Base-by-base conservation (phyloP, 2,113 vertebrate genomes). In the Origma solitaria region DNA sequence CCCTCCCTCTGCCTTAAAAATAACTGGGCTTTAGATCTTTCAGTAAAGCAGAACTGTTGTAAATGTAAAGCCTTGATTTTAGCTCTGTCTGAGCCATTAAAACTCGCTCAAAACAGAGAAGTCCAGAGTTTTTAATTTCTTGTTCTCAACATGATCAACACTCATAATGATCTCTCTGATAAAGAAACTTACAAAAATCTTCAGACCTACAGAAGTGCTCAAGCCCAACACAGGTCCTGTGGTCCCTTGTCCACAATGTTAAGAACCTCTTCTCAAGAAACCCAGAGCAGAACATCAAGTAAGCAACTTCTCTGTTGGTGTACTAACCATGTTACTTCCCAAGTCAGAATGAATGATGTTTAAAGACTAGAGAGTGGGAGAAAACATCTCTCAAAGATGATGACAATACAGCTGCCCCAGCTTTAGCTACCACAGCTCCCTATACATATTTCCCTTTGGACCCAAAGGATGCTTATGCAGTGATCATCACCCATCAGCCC, bases 161-260 rank as follows among this genome's bases (percentile, higher is more conserved):
- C 13, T 50, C 64, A 49, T 5, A 72, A 76, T 4, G 3, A 84
- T 28, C 22, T 56, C 76, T 79, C 47, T 54, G n/a, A 85, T 16
- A 86, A 47, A 78, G 13, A 89, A 72, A 49, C 4, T 31, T 23
- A 65, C 80, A 45, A 51, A 86, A 37, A 33, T 31, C 49, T 93
- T 62, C 4, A 3, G 38, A 84, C 23, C 24, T n/a, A 37, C 38
- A 51, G 42, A 92, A 42, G 6, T 25, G 9, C n/a, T 79, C 19
- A 49, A 68, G 51, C 15, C 31, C 31, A 66, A 65, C 31, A 20
- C 0, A 8, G 49, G 13, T 30, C 33, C 65, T 62, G 1, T 4
- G 6, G 11, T 61, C 9, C 13, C 21, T 66, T 57, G 18, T 25
- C 64, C 27, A 62, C 0, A 0, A 40, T 33, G 47, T 3, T 27